Evolutionary conservation across 2,113 vertebrate genomes (phyloP).

Genomic region (Nothocercus nigrocapillus): DNA sequence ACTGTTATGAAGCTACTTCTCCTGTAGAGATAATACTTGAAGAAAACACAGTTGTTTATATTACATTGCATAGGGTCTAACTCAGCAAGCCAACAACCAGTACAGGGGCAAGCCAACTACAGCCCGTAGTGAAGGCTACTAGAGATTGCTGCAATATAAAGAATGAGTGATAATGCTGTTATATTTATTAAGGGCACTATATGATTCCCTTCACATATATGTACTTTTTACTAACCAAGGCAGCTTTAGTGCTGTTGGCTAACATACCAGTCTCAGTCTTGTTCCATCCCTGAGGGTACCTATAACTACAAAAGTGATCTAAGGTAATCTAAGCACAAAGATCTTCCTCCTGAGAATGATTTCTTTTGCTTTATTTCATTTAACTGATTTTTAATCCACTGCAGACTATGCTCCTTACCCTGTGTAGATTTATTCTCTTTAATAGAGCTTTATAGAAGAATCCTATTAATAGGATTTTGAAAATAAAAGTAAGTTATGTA

Average conservation of each 20-base stretch:
- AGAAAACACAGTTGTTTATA: background rate
- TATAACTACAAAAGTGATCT: background rate
- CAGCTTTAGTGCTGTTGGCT: background rate
- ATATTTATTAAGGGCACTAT: background rate
- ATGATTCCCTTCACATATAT: background rate
- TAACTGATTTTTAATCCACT: background rate
- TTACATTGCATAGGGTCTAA: background rate
- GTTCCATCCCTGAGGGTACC: background rate
- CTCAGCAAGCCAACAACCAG: background rate
- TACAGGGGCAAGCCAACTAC: too few species aligned
- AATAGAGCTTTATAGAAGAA: background rate
- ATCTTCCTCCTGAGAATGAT: background rate
- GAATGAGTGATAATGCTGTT: background rate
- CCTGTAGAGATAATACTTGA: background rate
- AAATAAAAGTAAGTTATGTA: slow-evolving; percentile 31
- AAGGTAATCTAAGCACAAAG: background rate
- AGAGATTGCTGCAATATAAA: background rate
- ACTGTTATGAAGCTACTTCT: background rate
- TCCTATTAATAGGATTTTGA: background rate
- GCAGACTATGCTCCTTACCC: background rate
- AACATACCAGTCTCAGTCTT: background rate
- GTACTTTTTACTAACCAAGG: background rate
- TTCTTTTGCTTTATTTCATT: background rate
- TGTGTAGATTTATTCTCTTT: slow-evolving; percentile 24
- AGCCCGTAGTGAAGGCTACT: background rate